phyloP scores from a whole-genome alignment of 2,888 invertebrate genomes.

The Campoletis raptor region DNA sequence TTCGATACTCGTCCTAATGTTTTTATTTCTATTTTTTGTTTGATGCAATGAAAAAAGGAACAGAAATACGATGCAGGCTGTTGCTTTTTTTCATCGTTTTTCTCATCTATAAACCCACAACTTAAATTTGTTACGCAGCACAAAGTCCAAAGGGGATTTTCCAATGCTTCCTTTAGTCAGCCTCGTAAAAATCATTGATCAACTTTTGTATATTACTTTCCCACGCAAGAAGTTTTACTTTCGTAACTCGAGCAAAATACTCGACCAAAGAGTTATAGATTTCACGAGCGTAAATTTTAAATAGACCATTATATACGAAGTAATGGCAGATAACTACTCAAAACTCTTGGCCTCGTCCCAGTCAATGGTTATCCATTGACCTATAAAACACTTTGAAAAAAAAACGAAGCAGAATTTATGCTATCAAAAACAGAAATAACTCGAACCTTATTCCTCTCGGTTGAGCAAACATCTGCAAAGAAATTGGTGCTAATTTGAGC shows the following conservation, averaged over 20 bases:
- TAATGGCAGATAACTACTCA: neutral
- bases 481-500: neutral
- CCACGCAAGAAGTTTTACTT: slow-evolving; percentile 30
- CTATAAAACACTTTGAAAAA: neutral
- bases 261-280: slow-evolving; percentile 29
- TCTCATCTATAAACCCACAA: neutral
- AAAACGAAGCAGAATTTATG: neutral
- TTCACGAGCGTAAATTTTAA: slow-evolving; percentile 37
- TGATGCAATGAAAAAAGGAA: neutral
- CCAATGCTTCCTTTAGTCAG: neutral
- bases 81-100: neutral
- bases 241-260: slow-evolving; percentile 29
- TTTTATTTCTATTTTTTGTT: neutral
- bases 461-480: neutral
- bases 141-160: neutral
- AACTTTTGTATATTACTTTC: slow-evolving; percentile 24
- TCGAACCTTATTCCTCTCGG: neutral
- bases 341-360: slow-evolving; percentile 2
- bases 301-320: neutral
- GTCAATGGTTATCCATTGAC: neutral
- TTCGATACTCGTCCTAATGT: neutral
- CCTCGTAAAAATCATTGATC: slow-evolving; percentile 14
- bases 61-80: neutral
- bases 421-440: neutral
- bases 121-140: neutral